Evolutionary conservation across 2,797 vertebrate species (phyloP), one percentile per base, ranked within the genome.

Genomic region (Anabas testudineus): DNA sequence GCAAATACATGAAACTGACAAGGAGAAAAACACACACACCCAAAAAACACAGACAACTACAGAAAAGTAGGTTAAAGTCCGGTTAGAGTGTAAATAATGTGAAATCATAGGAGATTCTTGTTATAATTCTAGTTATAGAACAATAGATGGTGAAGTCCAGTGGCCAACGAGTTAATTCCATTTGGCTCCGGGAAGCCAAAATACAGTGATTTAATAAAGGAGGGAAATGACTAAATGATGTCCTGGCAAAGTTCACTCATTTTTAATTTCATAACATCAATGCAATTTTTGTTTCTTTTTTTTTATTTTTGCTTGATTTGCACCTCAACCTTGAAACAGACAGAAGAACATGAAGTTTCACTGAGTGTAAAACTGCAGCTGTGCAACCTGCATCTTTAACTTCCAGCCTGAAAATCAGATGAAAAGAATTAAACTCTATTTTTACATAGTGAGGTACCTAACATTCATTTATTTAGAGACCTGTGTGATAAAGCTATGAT

Each of bases 251-350:
- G 19, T 63, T 47, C 55, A 10, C 18, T 28, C 10, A 16, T 36
- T 15, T 21, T 18, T 21, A 9, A 21, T 7, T n/a, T 28, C 19
- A 32, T 1, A 34, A 26, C 18, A 47, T 39, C 46, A 19, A 16
- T 7, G 0, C 3, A 5, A 43, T 36, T 39, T 14, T 30, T 0
- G 28, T 48, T 43, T 30, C 1, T 32, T 8, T 22, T 1, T 37
- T 24, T 1, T 37, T 46, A 73, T 7, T 8, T 32, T 32, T 1
- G 9, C 24, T n/a, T n/a, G n/a, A 2, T 2, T 7, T 24, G 0
- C 34, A n/a, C 12, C 7, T 26, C 16, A 21, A 2, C 12, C 5
- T 26, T 10, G 16, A 36, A 55, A 6, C 9, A 24, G 21, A 3
- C 21, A 14, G 34, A 16, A 49, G 24, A 45, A 5, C 9, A 36